These are phyloP conservation scores for Todus mexicanus DNA, from an alignment of 2,797 vertebrate species.

Conservation along the genomic window DNA sequence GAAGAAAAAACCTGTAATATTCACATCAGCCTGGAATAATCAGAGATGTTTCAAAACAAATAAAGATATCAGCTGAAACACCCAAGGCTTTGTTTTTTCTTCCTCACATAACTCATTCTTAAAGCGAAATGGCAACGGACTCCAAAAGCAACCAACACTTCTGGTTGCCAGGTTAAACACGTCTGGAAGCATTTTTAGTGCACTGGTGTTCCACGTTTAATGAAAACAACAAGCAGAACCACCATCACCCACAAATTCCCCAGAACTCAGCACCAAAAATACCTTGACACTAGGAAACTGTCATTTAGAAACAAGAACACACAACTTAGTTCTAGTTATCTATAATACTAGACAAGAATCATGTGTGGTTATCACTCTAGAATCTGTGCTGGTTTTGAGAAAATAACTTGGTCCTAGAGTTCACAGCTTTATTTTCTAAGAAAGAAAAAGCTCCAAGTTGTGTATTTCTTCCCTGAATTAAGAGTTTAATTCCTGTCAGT, in stretches of 20 bases:
- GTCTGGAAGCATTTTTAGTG: neutral
- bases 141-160: neutral
- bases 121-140: neutral
- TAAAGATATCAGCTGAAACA: neutral
- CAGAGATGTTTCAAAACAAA: neutral
- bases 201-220: neutral
- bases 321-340: neutral
- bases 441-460: neutral
- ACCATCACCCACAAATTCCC: neutral
- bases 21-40: neutral
- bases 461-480: neutral
- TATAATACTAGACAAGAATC: neutral
- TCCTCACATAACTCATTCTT: too few species aligned
- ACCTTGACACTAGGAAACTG: neutral
- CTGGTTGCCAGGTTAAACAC: neutral
- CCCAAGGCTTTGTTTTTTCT: rapidly evolving
- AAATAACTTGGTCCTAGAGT: neutral
- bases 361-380: neutral
- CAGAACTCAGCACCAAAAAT: neutral
- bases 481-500: neutral
- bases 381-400: neutral
- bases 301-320: neutral
- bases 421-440: neutral
- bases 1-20: neutral
- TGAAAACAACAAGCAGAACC: neutral